Percentiles rank a stretch among this genome's conserved stretches.
Evolutionary conservation across 2,113 vertebrate species (phyloP).

Genomic region (Arizona elegans): DNA sequence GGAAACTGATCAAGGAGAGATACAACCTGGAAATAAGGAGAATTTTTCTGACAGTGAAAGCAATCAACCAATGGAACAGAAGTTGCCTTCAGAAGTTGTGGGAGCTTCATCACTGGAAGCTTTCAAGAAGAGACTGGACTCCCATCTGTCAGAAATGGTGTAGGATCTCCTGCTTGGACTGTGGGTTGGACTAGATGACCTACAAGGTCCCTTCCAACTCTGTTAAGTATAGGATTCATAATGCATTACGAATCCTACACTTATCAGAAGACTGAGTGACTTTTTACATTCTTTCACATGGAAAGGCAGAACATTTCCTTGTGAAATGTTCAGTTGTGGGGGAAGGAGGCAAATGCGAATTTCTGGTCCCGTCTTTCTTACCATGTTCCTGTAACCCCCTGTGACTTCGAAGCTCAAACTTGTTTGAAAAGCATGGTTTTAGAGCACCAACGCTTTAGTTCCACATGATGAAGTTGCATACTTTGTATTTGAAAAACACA

Average conservation of each 20-base stretch:
- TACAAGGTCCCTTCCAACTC: too few relatives aligned
- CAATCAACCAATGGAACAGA: too few relatives aligned
- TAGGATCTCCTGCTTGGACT: too few relatives aligned
- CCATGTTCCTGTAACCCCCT: background rate
- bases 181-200: too few relatives aligned
- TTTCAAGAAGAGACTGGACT: too few relatives aligned
- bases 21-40: too few relatives aligned
- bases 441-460: background rate
- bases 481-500: background rate
- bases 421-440: background rate
- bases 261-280: background rate
- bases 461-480: background rate
- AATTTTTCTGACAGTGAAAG: too few relatives aligned
- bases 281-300: background rate
- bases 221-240: background rate
- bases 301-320: too few relatives aligned
- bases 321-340: background rate
- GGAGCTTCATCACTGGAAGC: too few relatives aligned
- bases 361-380: background rate
- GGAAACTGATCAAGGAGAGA: too few relatives aligned
- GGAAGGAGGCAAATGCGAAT: background rate
- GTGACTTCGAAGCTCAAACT: background rate
- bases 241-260: background rate
- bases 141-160: too few relatives aligned
- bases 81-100: too few relatives aligned